Evolutionary conservation across 2,888 invertebrate species (phyloP).

Genomic region (Drosophila monieri): DNA sequence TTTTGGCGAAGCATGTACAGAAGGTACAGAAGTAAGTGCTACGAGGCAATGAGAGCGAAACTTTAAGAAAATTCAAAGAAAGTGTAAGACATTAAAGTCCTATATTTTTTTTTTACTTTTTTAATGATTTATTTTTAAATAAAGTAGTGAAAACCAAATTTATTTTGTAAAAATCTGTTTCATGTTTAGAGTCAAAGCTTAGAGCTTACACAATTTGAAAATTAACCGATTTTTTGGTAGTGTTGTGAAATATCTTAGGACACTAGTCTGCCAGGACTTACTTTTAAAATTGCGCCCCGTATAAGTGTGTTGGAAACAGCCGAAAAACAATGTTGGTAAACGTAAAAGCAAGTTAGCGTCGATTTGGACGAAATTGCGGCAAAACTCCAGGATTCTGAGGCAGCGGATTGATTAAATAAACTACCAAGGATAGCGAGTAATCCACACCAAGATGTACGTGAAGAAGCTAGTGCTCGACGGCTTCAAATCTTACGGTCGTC

Average conservation of each 20-base stretch:
- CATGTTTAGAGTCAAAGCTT: too few species aligned
- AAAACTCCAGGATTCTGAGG: slow-evolving; percentile 27
- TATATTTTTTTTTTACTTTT: not conserved
- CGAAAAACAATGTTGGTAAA: not conserved
- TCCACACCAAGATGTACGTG: slow-evolving; percentile 89
- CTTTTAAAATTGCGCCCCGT: not conserved
- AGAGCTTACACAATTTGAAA: not conserved
- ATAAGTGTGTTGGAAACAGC: not conserved
- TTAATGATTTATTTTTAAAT: not conserved
- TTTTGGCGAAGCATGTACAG: slow-evolving; percentile 81
- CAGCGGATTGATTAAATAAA: not conserved
- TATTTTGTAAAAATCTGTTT: not conserved
- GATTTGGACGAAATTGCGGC: slow-evolving; percentile 45
- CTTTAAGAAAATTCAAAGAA: slow-evolving; percentile 43
- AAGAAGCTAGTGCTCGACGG: slow-evolving; percentile 97
- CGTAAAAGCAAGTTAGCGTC: not conserved
- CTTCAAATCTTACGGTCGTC: slow-evolving; percentile 98
- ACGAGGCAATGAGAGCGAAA: slow-evolving; percentile 62
- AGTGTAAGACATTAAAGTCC: too few species aligned
- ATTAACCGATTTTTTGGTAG: not conserved
- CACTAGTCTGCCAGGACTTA: too few species aligned
- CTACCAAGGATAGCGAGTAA: not conserved
- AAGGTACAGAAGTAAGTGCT: slow-evolving; percentile 70
- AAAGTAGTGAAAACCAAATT: not conserved
- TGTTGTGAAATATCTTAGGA: not conserved